phyloP scores from a whole-genome alignment of 2,888 invertebrate species.

The Acheta domesticus region DNA sequence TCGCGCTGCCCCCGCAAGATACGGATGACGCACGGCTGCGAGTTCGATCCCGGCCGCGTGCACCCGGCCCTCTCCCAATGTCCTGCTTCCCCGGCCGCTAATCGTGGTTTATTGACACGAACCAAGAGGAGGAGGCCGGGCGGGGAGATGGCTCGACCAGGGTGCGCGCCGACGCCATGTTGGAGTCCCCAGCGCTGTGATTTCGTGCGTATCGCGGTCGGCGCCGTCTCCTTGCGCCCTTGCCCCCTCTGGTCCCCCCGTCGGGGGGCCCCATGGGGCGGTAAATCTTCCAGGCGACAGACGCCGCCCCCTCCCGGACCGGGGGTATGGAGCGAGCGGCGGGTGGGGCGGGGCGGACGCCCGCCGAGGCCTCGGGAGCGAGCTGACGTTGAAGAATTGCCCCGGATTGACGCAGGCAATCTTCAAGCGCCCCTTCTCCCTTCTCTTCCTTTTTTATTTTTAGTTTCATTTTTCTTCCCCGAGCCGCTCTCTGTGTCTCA shows the following conservation, averaged over 20 bases:
- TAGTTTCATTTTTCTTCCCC: constrained; percentile 1
- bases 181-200: background rate
- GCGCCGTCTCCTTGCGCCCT: background rate
- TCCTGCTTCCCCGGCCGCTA: background rate
- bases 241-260: background rate
- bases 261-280: background rate
- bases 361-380: background rate
- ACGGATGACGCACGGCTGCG: background rate
- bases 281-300: constrained; percentile 10
- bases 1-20: constrained; percentile 10
- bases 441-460: background rate
- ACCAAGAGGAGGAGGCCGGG: background rate
- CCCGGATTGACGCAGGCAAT: constrained; percentile 7
- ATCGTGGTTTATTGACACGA: background rate
- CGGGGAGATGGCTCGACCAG: background rate
- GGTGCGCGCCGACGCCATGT: background rate
- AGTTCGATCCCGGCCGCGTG: background rate
- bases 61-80: background rate
- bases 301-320: background rate
- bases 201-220: constrained; percentile 1
- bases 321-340: background rate
- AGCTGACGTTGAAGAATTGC: background rate
- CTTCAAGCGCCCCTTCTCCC: background rate
- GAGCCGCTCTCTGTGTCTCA: background rate
- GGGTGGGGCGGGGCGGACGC: background rate